These are phyloP conservation scores for Parthenolecanium corni DNA, from an alignment of 2,888 invertebrate genomes.

Conservation along the genomic window DNA sequence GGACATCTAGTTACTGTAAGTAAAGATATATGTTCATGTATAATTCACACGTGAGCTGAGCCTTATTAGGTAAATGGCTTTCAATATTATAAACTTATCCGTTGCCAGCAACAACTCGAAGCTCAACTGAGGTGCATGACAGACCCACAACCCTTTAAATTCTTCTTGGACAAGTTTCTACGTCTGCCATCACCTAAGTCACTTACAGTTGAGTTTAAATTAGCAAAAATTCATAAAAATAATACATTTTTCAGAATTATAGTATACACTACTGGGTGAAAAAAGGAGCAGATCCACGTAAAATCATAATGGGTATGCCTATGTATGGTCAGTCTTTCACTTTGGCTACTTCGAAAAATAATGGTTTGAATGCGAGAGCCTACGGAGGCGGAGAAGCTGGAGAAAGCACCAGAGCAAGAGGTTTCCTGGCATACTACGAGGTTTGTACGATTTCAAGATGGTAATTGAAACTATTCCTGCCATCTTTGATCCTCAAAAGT, in stretches of 20 bases:
- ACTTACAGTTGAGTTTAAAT: no score
- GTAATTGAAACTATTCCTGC: not conserved
- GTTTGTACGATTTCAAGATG: slow-evolving; percentile 39
- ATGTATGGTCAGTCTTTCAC: slow-evolving; percentile 84
- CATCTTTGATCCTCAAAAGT: not conserved
- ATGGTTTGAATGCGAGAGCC: slow-evolving; percentile 62
- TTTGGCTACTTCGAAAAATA: slow-evolving; percentile 51
- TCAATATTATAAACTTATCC: no score
- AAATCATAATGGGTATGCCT: slow-evolving; percentile 75
- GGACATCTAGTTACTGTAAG: no score
- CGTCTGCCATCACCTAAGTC: no score
- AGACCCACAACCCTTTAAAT: no score
- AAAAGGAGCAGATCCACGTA: slow-evolving; percentile 63
- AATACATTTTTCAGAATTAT: slow-evolving; percentile 60
- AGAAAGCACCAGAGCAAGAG: slow-evolving; percentile 72
- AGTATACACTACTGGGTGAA: slow-evolving; percentile 78
- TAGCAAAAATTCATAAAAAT: no score
- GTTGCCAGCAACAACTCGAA: no score
- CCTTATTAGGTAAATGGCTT: no score
- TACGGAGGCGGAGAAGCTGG: slow-evolving; percentile 84
- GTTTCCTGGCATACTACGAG: slow-evolving; percentile 81
- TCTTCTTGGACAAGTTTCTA: no score
- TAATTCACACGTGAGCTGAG: no score
- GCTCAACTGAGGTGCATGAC: no score
- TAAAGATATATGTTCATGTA: no score